Evolutionary conservation across 2,888 invertebrate genomes (phyloP).

Genomic region (Morinoia aosen): DNA sequence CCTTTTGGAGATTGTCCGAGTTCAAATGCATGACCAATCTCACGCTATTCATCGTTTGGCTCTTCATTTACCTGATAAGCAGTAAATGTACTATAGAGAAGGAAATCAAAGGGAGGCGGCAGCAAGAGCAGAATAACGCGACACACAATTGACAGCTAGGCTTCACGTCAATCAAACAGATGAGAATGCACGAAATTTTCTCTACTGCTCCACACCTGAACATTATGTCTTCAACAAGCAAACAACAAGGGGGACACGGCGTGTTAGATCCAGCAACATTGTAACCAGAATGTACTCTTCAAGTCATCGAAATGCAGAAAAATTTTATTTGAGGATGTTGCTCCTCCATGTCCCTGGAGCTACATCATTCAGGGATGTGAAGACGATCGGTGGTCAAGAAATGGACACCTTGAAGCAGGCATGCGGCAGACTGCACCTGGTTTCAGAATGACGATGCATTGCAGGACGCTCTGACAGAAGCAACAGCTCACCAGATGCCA

Average conservation of each 20-base stretch:
- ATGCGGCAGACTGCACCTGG: neutral
- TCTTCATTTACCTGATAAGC: constrained; percentile 69
- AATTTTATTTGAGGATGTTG: neutral
- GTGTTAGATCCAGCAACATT: neutral
- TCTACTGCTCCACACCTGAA: constrained; percentile 56
- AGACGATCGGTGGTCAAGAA: neutral
- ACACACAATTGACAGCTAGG: constrained; percentile 68
- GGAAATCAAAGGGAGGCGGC: neutral
- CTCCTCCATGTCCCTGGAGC: constrained; percentile 26
- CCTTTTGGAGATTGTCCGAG: constrained; percentile 68
- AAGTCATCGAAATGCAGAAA: neutral
- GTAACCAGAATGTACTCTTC: neutral
- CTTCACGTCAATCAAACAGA: constrained; percentile 66
- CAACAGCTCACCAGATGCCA: neutral
- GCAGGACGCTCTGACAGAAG: neutral
- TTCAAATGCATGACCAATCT: constrained; percentile 68
- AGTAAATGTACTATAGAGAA: constrained; percentile 66
- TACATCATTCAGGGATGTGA: neutral
- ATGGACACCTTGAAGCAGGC: neutral
- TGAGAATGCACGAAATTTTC: constrained; percentile 55
- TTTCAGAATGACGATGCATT: neutral
- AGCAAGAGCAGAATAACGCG: neutral
- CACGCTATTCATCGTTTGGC: constrained; percentile 67
- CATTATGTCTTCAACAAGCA: constrained; percentile 54
- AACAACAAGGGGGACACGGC: constrained; percentile 6